Conservation (phyloP, 1,140 invertebrate species). For the Drosophila ambigua region DNA sequence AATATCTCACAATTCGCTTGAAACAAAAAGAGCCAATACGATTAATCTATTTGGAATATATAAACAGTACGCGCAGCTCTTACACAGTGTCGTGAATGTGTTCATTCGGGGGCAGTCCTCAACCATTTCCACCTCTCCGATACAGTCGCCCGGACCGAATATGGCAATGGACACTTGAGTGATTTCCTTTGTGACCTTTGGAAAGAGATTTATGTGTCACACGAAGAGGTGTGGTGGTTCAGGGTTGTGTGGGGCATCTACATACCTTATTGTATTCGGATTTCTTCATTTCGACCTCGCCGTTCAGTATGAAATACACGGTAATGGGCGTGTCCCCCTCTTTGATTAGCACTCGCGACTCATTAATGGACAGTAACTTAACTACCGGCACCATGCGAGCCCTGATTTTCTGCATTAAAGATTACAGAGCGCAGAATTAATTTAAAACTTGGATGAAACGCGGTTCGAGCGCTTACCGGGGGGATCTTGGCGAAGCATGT, state of each 20-base stretch:
- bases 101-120: conserved; percentile 46
- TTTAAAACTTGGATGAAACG: neutral
- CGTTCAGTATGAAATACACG: conserved; percentile 70
- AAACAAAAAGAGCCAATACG: neutral
- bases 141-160: conserved; percentile 70
- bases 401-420: conserved; percentile 58
- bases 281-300: conserved; percentile 64
- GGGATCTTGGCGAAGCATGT: conserved; percentile 64
- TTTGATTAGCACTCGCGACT: conserved; percentile 60
- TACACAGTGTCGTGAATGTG: conserved; percentile 57
- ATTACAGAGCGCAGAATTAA: neutral
- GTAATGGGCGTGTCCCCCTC: conserved; percentile 47
- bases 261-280: conserved; percentile 53
- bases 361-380: conserved; percentile 44
- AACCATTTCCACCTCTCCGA: conserved; percentile 68
- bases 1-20: conserved; percentile 60
- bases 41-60: no score
- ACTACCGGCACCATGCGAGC: conserved; percentile 61
- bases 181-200: conserved; percentile 27
- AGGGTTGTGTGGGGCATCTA: neutral
- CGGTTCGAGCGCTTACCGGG: conserved; percentile 40
- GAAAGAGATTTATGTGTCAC: neutral
- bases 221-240: no score
- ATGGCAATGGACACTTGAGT: conserved; percentile 41
- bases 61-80: neutral